phyloP scores from a whole-genome alignment of 2,888 invertebrate species.

The Tetragnatha montana region DNA sequence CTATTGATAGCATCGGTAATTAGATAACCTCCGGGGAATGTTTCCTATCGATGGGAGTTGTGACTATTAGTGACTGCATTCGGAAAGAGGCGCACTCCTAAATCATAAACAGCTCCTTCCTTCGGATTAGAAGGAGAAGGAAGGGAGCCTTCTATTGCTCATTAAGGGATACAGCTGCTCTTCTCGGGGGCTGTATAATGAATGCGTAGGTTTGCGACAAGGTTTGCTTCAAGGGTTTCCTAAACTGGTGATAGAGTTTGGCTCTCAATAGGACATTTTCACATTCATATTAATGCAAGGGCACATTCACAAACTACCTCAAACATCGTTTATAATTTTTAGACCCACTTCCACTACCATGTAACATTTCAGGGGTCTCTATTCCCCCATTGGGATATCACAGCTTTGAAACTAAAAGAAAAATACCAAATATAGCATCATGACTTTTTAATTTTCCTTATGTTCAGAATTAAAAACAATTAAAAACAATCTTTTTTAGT shows the following conservation, averaged over 20 bases:
- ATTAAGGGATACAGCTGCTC: slow-evolving; percentile 26
- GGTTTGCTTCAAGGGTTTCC: neutral
- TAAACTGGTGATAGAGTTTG: neutral
- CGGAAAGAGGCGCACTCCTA: slow-evolving; percentile 34
- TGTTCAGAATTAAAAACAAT: too few relatives aligned
- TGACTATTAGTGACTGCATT: slow-evolving; percentile 1
- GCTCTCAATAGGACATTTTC: too few relatives aligned
- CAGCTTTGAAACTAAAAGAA: too few relatives aligned
- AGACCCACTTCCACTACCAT: too few relatives aligned
- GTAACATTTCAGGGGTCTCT: too few relatives aligned
- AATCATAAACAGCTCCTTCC: slow-evolving; percentile 48
- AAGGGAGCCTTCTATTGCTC: slow-evolving; percentile 34
- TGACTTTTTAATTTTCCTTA: too few relatives aligned
- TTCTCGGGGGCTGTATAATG: slow-evolving; percentile 15
- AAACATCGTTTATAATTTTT: too few relatives aligned
- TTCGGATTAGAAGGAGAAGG: slow-evolving; percentile 42
- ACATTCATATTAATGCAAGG: too few relatives aligned
- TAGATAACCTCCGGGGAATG: slow-evolving; percentile 31
- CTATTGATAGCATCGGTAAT: slow-evolving; percentile 39
- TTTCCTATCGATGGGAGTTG: slow-evolving; percentile 9
- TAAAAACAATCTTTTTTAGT: too few relatives aligned
- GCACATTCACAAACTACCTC: too few relatives aligned
- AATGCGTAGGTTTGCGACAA: neutral
- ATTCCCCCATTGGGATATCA: too few relatives aligned
- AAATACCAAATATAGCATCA: too few relatives aligned